Evolutionary conservation across 2,888 invertebrate species (phyloP).

Genomic region (Mesoligia furuncula): DNA sequence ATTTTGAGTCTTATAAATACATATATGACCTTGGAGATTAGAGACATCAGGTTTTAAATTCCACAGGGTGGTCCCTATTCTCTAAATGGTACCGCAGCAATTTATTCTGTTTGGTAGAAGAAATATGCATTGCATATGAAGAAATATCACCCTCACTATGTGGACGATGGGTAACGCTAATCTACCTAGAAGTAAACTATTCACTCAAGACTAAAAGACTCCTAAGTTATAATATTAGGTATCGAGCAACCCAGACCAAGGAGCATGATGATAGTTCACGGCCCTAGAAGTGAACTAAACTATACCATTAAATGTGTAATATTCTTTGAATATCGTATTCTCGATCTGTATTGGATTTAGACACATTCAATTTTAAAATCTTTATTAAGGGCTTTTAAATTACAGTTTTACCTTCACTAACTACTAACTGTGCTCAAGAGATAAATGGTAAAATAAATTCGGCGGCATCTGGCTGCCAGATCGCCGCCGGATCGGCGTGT

Average conservation of each 20-base stretch:
- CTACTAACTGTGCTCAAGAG: conserved; percentile 12
- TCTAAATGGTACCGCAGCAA: too few species aligned
- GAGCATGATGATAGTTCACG: not conserved
- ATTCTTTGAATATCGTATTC: not conserved
- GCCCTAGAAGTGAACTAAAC: not conserved
- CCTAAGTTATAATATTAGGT: not conserved
- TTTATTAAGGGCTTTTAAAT: conserved; percentile 18
- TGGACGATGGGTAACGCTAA: not conserved
- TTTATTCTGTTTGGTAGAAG: not conserved
- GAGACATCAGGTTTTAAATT: too few species aligned
- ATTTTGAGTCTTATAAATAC: too few species aligned
- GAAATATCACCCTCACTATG: not conserved
- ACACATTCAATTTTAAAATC: conserved; percentile 27
- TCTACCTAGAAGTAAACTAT: not conserved
- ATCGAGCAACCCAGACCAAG: not conserved
- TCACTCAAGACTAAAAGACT: not conserved
- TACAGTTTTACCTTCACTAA: conserved; percentile 5
- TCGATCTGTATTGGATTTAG: conserved; percentile 8
- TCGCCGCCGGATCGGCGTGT: conserved; percentile 1
- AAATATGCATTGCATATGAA: too few species aligned
- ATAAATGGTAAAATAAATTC: conserved; percentile 17
- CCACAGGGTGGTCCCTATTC: too few species aligned
- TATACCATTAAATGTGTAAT: not conserved
- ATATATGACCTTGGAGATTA: too few species aligned
- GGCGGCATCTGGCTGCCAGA: not conserved